Conservation (phyloP, 1,140 invertebrate species). For the Diprion similis region DNA sequence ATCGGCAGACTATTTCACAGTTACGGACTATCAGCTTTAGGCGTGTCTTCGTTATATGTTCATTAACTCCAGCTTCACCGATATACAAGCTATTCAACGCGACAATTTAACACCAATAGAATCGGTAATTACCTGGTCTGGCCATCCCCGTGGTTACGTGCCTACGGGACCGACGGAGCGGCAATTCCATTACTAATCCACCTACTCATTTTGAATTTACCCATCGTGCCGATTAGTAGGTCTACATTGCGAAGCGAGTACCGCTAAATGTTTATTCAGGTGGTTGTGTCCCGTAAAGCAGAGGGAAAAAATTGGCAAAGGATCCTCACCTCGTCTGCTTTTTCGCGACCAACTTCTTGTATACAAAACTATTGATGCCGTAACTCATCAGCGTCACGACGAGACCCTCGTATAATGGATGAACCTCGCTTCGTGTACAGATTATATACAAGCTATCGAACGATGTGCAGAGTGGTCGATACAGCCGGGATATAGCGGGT, state of each 20-base stretch:
- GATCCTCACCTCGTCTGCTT: too few species aligned
- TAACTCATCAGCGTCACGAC: too few species aligned
- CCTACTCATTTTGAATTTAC: background rate
- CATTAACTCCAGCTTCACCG: background rate
- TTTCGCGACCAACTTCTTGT: too few species aligned
- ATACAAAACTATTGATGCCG: too few species aligned
- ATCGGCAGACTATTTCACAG: too few species aligned
- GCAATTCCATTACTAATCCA: constrained; percentile 2
- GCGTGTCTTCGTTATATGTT: background rate
- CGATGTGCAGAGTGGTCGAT: too few species aligned
- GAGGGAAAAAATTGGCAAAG: too few species aligned
- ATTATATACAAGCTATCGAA: too few species aligned
- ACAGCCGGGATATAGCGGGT: too few species aligned
- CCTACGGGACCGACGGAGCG: background rate
- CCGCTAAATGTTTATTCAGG: background rate
- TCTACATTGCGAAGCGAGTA: background rate
- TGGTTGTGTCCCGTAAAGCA: background rate
- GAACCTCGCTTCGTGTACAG: too few species aligned
- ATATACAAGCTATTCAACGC: background rate
- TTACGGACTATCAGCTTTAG: background rate
- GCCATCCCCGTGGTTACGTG: background rate
- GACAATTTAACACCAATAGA: background rate
- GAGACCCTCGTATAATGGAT: too few species aligned
- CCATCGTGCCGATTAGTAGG: background rate
- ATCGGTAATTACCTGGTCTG: background rate